phyloP scores from a whole-genome alignment of 1,140 invertebrate genomes.

The Pogonomyrmex californicus region DNA sequence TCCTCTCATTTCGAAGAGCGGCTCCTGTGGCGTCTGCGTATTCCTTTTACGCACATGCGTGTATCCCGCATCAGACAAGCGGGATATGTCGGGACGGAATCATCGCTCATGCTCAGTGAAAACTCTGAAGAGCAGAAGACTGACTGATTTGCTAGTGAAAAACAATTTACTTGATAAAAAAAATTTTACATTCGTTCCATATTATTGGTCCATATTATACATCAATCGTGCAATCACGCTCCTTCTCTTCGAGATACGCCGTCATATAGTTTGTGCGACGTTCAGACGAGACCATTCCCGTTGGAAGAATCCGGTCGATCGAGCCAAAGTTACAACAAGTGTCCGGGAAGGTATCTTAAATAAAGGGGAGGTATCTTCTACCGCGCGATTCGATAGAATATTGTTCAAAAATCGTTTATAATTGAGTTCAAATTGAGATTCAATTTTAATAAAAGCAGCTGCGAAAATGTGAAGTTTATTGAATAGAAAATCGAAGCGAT shows the following conservation, averaged over 20 bases:
- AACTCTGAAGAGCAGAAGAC: conserved; percentile 68
- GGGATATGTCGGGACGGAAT: conserved; percentile 21
- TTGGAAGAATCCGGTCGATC: conserved; percentile 43
- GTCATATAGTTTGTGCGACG: conserved; percentile 30
- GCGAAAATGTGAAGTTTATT: background rate
- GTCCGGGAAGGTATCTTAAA: conserved; percentile 59
- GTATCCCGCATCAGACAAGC: conserved; percentile 27
- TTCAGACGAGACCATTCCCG: conserved; percentile 30
- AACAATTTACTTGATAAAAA: conserved; percentile 78
- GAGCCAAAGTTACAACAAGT: conserved; percentile 70
- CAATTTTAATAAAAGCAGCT: background rate
- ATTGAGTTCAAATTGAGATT: background rate
- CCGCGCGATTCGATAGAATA: background rate
- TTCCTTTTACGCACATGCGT: conserved; percentile 47
- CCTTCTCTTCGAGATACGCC: conserved; percentile 63
- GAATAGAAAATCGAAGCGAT: background rate
- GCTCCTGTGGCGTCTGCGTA: conserved; percentile 66
- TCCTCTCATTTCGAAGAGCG: conserved; percentile 37
- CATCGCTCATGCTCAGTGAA: conserved; percentile 79
- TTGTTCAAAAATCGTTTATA: background rate
- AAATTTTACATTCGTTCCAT: conserved; percentile 68
- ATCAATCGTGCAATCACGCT: conserved; percentile 60
- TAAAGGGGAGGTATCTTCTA: background rate
- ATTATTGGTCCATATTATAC: conserved; percentile 21
- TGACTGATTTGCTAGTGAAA: conserved; percentile 72